Base-by-base conservation (phyloP, 2,888 invertebrate species). In the Drosophila hawaiiensis region DNA sequence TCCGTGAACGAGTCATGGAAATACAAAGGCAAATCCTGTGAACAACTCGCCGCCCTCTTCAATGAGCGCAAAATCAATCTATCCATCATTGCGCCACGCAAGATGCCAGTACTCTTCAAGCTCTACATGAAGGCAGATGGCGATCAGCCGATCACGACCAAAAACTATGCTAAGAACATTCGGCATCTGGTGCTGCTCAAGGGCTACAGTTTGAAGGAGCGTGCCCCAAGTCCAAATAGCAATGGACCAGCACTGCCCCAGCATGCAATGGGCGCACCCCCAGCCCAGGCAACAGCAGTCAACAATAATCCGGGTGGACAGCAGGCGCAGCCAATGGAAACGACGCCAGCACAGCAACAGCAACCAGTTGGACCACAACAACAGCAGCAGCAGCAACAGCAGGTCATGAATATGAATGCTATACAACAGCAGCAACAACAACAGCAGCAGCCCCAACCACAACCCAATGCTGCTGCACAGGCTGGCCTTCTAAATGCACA, bases 61-160 rank as follows among this genome's bases (percentile, higher is more conserved):
- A 95, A 95, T 82, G 98, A 98, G 95, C 95, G 96, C 69, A 97
- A 96, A 53, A 96, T 97, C 37, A 96, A 97, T 91, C 94, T 99
- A 53, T 98, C 98, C 0, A 95, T 99, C 41, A 95, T 98, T 64
- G 97, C 98, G 0, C 98, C 99, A 0, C 94, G 98, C 56, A 97
- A 98, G 92, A 96, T 98, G 82, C 97, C 98, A 1, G 95, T 97
- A 0, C 93, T 99, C 3, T 96, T 97, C 83, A 97, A 97, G 90
- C 94, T 99, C 9, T 99, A 97, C 93, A 98, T 98, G 92, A 97
- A 97, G 92, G 97, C 97, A 3, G 98, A 98, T 12, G 97, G 98
- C 0, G 98, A 98, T 92, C 94, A 97, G 61, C 95, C 96, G 0
- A 96, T 96, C 0, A 96, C 96, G 84, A 96, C 96, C 19, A 97